A percentile compares a stretch with the other conserved stretches of the same genome.
Evolutionary conservation across 2,113 vertebrate species (phyloP).

Genomic region (Pelobates fuscus): DNA sequence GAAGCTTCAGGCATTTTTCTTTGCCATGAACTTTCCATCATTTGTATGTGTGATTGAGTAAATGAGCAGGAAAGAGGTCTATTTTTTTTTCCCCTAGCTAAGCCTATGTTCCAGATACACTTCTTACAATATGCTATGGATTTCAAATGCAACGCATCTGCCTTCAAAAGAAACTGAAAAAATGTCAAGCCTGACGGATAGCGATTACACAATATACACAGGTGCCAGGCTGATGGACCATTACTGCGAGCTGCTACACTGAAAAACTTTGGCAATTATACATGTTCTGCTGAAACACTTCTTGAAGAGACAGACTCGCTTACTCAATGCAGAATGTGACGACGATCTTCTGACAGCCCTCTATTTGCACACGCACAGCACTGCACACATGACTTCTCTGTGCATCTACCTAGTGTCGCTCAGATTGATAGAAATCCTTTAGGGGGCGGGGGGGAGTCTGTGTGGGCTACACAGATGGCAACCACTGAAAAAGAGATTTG

Average conservation of each 20-base stretch:
- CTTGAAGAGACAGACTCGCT: no score
- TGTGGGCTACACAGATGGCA: neutral
- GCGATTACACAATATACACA: slow-evolving; percentile 42
- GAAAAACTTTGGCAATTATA: slow-evolving; percentile 34
- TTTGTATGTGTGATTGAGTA: slow-evolving; percentile 3
- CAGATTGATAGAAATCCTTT: neutral
- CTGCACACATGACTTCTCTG: slow-evolving; percentile 9
- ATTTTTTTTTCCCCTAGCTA: slow-evolving; percentile 7
- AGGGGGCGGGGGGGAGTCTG: neutral
- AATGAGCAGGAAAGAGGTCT: slow-evolving; percentile 9
- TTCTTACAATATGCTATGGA: slow-evolving; percentile 13
- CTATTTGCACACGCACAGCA: slow-evolving; percentile 23
- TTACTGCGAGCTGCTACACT: slow-evolving; percentile 28
- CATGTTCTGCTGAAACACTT: slow-evolving; percentile 10
- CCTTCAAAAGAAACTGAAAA: slow-evolving; percentile 37
- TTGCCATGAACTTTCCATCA: neutral
- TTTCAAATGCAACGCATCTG: slow-evolving; percentile 32
- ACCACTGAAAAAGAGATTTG: neutral
- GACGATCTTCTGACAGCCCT: slow-evolving; percentile 32
- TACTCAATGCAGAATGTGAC: neutral
- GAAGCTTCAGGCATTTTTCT: slow-evolving; percentile 3
- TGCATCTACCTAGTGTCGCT: neutral
- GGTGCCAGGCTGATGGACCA: slow-evolving; percentile 45
- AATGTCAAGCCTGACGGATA: slow-evolving; percentile 49
- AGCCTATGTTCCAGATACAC: slow-evolving; percentile 30